A percentile compares a stretch with the other conserved stretches of the same genome.
These are phyloP conservation scores for Thereva nobilitata DNA, from an alignment of 2,888 invertebrate genomes.

Conservation along the genomic window DNA sequence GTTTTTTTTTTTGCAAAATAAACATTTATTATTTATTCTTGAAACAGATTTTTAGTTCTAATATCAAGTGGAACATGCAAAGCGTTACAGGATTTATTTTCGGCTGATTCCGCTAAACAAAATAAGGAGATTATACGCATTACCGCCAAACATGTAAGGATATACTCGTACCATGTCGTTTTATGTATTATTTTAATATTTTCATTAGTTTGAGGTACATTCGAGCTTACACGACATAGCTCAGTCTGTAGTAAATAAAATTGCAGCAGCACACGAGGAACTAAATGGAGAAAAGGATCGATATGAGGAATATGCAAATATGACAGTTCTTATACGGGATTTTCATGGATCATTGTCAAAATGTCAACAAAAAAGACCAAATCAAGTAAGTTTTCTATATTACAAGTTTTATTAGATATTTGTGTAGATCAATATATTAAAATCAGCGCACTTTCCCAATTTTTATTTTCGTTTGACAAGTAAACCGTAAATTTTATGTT, in stretches of 20 bases:
- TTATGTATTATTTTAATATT: slow-evolving; percentile 18
- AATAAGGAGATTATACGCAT: slow-evolving; percentile 80
- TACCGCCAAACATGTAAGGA: slow-evolving; percentile 72
- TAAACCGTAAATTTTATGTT: too few relatives aligned
- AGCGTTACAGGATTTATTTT: slow-evolving; percentile 77
- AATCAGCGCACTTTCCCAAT: too few relatives aligned
- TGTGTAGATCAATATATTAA: too few relatives aligned
- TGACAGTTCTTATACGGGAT: slow-evolving; percentile 82
- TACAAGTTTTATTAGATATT: too few relatives aligned
- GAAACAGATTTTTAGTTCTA: slow-evolving; percentile 76
- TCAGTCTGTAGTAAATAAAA: slow-evolving; percentile 82
- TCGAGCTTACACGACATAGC: slow-evolving; percentile 80
- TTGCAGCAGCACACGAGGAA: slow-evolving; percentile 81
- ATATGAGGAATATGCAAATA: slow-evolving; percentile 68
- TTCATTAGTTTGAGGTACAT: slow-evolving; percentile 71
- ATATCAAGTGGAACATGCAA: slow-evolving; percentile 86
- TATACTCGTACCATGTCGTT: slow-evolving; percentile 10
- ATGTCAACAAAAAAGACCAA: slow-evolving; percentile 46
- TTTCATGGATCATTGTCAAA: slow-evolving; percentile 79
- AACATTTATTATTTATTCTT: too few relatives aligned
- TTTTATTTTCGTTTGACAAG: too few relatives aligned
- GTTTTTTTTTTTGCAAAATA: too few relatives aligned
- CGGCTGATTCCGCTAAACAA: slow-evolving; percentile 72
- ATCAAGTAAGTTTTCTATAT: slow-evolving; percentile 38
- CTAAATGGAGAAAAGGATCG: slow-evolving; percentile 53